Base-by-base conservation (phyloP, 1,140 invertebrate species). In the Saccostrea cuccullata region DNA sequence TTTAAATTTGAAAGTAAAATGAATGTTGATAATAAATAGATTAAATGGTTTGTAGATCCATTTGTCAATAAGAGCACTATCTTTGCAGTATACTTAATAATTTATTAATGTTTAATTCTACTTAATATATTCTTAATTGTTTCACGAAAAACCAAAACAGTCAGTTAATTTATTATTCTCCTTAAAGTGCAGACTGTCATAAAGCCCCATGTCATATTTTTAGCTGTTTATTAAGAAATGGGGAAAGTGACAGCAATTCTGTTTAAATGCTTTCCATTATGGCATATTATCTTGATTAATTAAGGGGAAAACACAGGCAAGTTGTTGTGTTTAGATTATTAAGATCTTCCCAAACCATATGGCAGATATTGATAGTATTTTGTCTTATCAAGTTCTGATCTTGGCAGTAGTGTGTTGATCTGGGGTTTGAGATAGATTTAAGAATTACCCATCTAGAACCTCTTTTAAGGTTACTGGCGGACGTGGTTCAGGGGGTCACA, bases 391-490 rank as follows among this genome's bases (percentile, higher is more conserved):
- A 30, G 15, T 77, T 77, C 70, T 77, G 11, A 77, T 77, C 70
- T 77, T 30, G 26, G 30, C 23, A 77, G 26, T 15, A 77, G 26
- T 77, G 6, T 47, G 47, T 47, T 47, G 47, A 47, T 47, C 5
- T 47, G 23, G 26, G 15, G 23, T 77, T 15, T 77, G 70, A 36
- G 8, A 67, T 36, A 36, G 20, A 67, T 67, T 67, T 67, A 8
- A 67, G 5, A 77, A 36, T 26, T 36, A 64, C 70, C 67, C 70
- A 30, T 30, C 70, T 30, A 77, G 70, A 77, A 36, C 70, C 70
- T 77, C 70, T 30, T 77, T 77, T 77, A 77, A 77, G 70, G 70
- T 77, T 77, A 77, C 70, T 77, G 70, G 70, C 70, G 70, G 70
- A 77, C 70, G 3, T 77, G 70, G 70, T 77, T 77, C 26, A 77